Evolutionary conservation across 2,113 vertebrate genomes (phyloP).

Genomic region (Lethenteron reissneri): DNA sequence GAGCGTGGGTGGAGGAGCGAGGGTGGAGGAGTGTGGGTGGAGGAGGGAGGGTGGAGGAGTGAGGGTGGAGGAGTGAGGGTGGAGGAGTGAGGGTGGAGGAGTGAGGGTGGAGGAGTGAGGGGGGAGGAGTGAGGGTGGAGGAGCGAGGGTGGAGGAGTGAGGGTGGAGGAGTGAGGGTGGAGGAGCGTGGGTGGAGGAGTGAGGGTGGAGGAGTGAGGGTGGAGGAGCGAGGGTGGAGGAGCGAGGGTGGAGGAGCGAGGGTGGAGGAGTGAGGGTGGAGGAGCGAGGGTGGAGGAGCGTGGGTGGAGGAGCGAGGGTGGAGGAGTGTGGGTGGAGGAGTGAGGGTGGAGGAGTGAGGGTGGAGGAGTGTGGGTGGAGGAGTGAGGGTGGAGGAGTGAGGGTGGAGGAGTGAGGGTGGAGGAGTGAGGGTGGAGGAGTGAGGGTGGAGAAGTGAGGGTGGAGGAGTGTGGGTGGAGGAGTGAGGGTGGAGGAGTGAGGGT

Average conservation of each 20-base stretch:
- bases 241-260: background rate
- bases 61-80: background rate
- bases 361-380: background rate
- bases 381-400: background rate
- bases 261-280: background rate
- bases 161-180: slow-evolving; percentile 1
- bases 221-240: background rate
- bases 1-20: background rate
- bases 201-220: background rate
- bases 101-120: slow-evolving; percentile 19
- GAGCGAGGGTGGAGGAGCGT: slow-evolving; percentile 27
- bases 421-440: background rate
- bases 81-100: background rate
- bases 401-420: background rate
- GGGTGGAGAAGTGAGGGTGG: background rate
- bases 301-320: slow-evolving; percentile 35
- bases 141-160: slow-evolving; percentile 16
- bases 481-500: background rate
- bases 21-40: background rate
- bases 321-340: slow-evolving; percentile 17
- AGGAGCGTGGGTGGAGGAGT: background rate
- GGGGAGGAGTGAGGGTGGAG: slow-evolving; percentile 27
- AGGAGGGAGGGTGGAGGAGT: background rate
- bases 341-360: slow-evolving; percentile 17
- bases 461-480: background rate